Base-by-base conservation (phyloP, 2,888 invertebrate species). In the Embidobia sp. region DNA sequence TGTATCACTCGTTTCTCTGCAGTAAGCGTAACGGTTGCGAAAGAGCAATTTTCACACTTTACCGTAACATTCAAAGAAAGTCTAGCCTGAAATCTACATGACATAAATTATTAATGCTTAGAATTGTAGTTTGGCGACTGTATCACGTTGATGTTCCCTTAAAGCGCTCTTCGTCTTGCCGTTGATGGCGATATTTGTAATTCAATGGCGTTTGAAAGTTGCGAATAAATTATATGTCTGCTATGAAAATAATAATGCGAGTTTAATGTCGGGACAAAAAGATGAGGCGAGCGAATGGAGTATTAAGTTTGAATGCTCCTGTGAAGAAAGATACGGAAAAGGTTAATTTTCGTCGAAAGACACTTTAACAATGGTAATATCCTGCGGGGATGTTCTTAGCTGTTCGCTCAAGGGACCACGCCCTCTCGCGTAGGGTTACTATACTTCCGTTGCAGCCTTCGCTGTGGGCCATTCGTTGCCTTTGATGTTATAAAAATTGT, bases 391-490 rank as follows among this genome's bases (percentile, higher is more conserved):
- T 64, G 29, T 57, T 66, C 35, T 29, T 61, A 22, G 29, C 15
- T 26, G 37, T 53, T 63, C 59, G 79, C 46, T 16, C 72, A 69
- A 51, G 81, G 82, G 80, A 82, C 85, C 85, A 85, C 86, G 85
- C 85, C 85, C 86, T 85, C 76, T 61, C 53, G 80, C 82, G 82
- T 81, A 81, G 84, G 84, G 84, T 81, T 81, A 76, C 78, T 80
- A 78, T 79, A 81, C 84, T 86, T 87, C 85, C 86, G 85, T 82
- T 80, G 78, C 67, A 79, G 78, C 80, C 81, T 82, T 81, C 81
- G 79, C 27, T 2, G 1, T 40, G 46, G 66, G 53, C 83, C 80
- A 79, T 78, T n/a, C n/a, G n/a, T n/a, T n/a, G n/a, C n/a, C n/a
- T n/a, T n/a, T n/a, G n/a, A n/a, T n/a, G n/a, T n/a, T n/a, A n/a